Conservation (phyloP, 1,140 invertebrate genomes). For the Anastrepha ludens region DNA sequence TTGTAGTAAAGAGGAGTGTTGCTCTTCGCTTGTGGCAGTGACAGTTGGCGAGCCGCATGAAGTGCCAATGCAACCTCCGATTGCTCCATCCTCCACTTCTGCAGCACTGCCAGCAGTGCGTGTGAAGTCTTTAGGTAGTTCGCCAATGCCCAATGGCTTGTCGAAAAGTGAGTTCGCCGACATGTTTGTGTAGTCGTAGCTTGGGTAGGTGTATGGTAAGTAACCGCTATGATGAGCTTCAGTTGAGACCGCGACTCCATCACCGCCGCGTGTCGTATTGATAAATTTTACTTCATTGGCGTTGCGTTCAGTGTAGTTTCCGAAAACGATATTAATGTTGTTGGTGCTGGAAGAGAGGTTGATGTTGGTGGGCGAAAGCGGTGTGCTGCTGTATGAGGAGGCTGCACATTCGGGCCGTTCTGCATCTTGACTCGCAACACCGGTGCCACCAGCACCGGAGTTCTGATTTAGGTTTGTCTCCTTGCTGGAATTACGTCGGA, state of each 20-base stretch:
- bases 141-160: constrained; percentile 69
- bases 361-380: constrained; percentile 70
- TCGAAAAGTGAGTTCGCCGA: constrained; percentile 70
- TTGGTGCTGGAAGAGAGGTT: constrained; percentile 72
- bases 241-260: constrained; percentile 59
- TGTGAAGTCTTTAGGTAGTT: constrained; percentile 63
- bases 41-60: constrained; percentile 61
- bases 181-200: constrained; percentile 73
- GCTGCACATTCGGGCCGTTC: constrained; percentile 20
- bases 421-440: background rate
- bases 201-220: constrained; percentile 68
- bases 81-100: background rate
- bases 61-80: background rate
- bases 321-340: constrained; percentile 72
- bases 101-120: constrained; percentile 13
- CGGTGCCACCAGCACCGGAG: background rate
- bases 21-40: constrained; percentile 63
- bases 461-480: constrained; percentile 72
- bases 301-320: constrained; percentile 59
- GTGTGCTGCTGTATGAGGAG: constrained; percentile 52
- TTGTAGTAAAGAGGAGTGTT: constrained; percentile 68
- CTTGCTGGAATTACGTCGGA: constrained; percentile 63
- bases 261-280: constrained; percentile 59
- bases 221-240: constrained; percentile 69
- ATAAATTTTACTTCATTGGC: constrained; percentile 73